Evolutionary conservation across 1,140 invertebrate genomes (phyloP), one percentile per base, ranked within the genome.

Genomic region (Zaprionus africanus): DNA sequence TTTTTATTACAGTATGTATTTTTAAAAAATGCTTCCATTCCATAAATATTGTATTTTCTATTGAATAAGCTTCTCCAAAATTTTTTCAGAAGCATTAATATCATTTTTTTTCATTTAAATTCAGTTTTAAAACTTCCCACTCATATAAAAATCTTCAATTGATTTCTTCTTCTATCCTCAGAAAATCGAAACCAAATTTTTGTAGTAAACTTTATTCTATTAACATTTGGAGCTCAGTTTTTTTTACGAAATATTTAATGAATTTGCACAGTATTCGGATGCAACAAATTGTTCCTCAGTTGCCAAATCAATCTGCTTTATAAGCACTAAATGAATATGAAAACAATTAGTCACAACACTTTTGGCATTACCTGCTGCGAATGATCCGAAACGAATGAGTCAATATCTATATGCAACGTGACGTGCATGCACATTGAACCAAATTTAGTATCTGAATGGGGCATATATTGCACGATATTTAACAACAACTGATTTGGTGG

Each of bases 321-420:
- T 41, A 41, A 41, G 5, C 1, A 51, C 4, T 11, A 13, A 51
- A 24, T 5, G 5, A 17, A 46, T 46, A 17, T 17, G 13, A 46
- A 51, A 17, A 11, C 26, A 56, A 56, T 56, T 56, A 28, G 26
- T 19, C 38, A 15, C 6, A 28, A 65, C 26, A 46, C 26, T 17
- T 43, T 54, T 75, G 31, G 53, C 53, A 34, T 70, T 75, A 75
- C 72, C 72, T 75, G 60, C 28, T 31, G 34, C 38, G 31, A 56
- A 26, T 41, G 59, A 58, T 58, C 15, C 19, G 12, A 69, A 70
- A 34, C 15, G 7, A 56, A 28, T 56, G 13, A 9, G 17, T 17
- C 41, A 46, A 15, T 38, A 19, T 38, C 26, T 49, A 63, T 41
- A 75, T 70, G 34, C 31, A 41, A 49, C 12, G n/a, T 46, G 41